These are phyloP conservation scores for Melipona bicolor DNA, from an alignment of 2,888 invertebrate species.

Conservation along the genomic window DNA sequence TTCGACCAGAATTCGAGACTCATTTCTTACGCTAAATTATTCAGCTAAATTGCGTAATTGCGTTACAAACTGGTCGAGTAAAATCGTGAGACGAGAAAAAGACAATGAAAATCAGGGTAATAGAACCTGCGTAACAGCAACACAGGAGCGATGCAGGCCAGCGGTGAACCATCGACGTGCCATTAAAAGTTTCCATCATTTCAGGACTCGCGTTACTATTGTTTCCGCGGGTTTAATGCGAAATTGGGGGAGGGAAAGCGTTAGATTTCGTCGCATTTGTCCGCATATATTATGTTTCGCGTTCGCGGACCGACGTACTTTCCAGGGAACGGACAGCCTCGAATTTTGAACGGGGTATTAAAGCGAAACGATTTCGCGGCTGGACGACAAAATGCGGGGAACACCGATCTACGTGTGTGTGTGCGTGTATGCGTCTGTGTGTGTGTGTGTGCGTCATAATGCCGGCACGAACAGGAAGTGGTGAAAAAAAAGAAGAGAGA, in stretches of 20 bases:
- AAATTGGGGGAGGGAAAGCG: slow-evolving; percentile 61
- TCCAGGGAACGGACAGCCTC: slow-evolving; percentile 54
- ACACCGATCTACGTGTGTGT: slow-evolving; percentile 13
- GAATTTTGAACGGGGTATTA: slow-evolving; percentile 66
- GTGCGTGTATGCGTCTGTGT: neutral
- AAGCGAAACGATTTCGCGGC: slow-evolving; percentile 67
- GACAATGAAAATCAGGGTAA: neutral
- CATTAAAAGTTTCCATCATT: slow-evolving; percentile 52
- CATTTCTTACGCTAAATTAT: no score
- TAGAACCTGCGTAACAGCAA: neutral
- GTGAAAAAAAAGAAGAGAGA: no score
- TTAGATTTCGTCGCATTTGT: slow-evolving; percentile 66
- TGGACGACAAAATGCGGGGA: slow-evolving; percentile 61
- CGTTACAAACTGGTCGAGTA: no score
- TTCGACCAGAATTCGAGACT: no score
- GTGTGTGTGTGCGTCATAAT: slow-evolving; percentile 8
- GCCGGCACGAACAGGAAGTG: slow-evolving; percentile 14
- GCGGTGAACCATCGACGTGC: neutral
- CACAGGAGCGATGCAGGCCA: neutral
- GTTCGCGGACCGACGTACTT: slow-evolving; percentile 49
- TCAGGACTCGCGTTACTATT: slow-evolving; percentile 35
- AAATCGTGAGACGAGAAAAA: neutral
- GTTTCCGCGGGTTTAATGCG: slow-evolving; percentile 29
- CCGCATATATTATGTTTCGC: slow-evolving; percentile 52
- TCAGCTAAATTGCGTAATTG: no score